Evolutionary conservation across 2,113 vertebrate species (phyloP).

Genomic region (Sinosuthora webbiana): DNA sequence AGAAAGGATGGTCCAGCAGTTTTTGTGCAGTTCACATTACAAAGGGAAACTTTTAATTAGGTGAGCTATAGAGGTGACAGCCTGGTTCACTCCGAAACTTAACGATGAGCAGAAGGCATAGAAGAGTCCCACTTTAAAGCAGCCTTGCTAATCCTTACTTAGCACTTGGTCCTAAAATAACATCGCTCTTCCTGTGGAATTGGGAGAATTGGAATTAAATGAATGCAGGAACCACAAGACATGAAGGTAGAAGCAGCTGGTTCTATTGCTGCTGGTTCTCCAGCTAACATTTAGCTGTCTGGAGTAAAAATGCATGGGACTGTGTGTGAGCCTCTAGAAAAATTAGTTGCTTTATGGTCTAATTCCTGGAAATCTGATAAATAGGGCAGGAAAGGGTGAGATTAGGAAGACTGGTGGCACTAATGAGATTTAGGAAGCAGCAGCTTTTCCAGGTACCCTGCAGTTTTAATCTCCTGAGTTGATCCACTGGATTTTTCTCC

Average conservation of each 20-base stretch:
- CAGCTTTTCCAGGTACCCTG: not conserved
- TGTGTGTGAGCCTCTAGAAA: not conserved
- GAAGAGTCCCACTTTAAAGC: not conserved
- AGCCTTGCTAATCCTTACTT: not conserved
- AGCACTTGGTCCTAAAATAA: not conserved
- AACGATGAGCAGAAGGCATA: not conserved
- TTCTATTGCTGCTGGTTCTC: not conserved
- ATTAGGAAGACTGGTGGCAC: not conserved
- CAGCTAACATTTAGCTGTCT: not conserved
- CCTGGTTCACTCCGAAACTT: not conserved
- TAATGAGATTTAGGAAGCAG: not conserved
- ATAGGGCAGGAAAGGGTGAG: not conserved
- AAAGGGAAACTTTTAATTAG: not conserved
- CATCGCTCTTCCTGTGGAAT: not conserved
- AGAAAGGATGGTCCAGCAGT: not conserved
- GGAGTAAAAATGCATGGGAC: not conserved
- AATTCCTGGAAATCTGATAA: not conserved
- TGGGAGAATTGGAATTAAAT: not conserved
- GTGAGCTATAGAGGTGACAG: not conserved
- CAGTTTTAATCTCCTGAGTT: not conserved
- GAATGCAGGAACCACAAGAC: not conserved
- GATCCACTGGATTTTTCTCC: not conserved
- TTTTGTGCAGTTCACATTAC: not conserved
- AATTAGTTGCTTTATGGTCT: not conserved
- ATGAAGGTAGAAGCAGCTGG: not conserved